Percentiles rank a stretch among this genome's conserved stretches.
Evolutionary conservation across 2,797 vertebrate species (phyloP).

Genomic region (Neopelma chrysocephalum): DNA sequence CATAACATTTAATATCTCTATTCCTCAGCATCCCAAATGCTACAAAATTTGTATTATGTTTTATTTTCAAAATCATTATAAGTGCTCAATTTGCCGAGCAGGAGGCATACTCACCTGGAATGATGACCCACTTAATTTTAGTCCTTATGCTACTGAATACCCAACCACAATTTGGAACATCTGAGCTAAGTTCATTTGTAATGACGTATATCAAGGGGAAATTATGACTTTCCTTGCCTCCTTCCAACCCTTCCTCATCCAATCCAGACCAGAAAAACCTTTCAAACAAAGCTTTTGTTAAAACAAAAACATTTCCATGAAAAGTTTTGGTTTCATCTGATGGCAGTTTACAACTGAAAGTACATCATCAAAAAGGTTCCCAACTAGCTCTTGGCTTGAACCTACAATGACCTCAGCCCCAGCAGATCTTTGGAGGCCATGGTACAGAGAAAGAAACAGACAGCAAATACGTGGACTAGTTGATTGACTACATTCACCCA

Average conservation of each 20-base stretch:
- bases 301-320: background rate
- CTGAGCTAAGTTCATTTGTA: background rate
- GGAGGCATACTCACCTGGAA: background rate
- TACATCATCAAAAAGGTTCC: background rate
- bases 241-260: background rate
- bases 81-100: background rate
- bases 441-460: background rate
- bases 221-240: background rate
- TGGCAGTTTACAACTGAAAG: background rate
- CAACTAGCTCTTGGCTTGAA: background rate
- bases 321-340: background rate
- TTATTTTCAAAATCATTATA: background rate
- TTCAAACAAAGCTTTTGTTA: background rate
- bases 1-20: background rate
- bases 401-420: background rate
- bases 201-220: background rate
- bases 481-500: background rate
- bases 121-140: background rate
- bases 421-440: background rate
- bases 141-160: background rate
- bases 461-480: background rate
- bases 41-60: background rate
- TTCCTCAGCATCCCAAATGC: background rate
- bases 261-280: background rate
- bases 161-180: background rate